Evolutionary conservation across 1,140 invertebrate species (phyloP), one percentile per base, ranked within the genome.

Genomic region (Macrocentrus cingulum): DNA sequence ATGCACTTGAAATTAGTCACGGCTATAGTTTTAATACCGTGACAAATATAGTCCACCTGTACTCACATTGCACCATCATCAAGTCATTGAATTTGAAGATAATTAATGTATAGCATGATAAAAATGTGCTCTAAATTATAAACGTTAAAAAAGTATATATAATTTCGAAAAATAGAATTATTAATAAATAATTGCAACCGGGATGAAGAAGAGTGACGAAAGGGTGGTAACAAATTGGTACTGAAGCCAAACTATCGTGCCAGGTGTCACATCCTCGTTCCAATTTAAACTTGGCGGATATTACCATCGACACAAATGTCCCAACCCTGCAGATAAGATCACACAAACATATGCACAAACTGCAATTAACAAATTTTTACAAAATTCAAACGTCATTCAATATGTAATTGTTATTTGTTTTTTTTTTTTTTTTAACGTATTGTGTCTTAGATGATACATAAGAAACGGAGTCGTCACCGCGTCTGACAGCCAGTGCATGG

Each of bases 231-330:
- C 25, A 36, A 51, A 37, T 51, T 13, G 18, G 49, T 19, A 36
- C 25, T 37, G 6, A 22, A 36, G 49, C 49, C 49, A 51, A 34
- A 19, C 34, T 34, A 19, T 29, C 32, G 29, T 36, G 49, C 49
- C 49, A 51, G 49, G 49, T 51, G 49, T 51, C 32, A 34, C 18
- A 51, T 51, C 49, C 49, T 25, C 25, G 49, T 51, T 51, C 49
- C 49, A 51, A 51, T 51, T 51, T 51, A 51, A 51, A 51, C 49
- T 51, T 51, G 49, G 49, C 49, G 36, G 49, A 37, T 51, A 37
- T 51, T 51, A 15, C 25, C 49, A 51, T 51, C 49, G 18, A 51
- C 32, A 51, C 49, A 19, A 8, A 39, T 39, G 13, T n/a, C 7
- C 36, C 7, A n/a, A 39, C 36, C 13, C 36, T 11, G 13, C 36